Evolutionary conservation across 2,797 vertebrate genomes (phyloP).

Genomic region (Catamblyrhynchus diadema): DNA sequence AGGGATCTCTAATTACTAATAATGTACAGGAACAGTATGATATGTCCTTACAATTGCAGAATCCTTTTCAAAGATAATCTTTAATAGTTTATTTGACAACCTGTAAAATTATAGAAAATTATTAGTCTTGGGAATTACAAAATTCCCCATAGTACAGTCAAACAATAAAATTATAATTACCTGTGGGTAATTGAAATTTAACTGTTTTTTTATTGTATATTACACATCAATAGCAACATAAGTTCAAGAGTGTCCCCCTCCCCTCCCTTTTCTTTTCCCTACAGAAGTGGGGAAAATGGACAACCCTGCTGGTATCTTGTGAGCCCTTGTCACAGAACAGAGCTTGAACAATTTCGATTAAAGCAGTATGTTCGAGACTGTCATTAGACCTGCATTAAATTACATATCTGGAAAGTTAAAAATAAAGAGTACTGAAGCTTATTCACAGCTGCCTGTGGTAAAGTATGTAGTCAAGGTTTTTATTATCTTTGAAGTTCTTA

Average conservation of each 20-base stretch:
- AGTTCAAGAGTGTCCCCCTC: slow-evolving; percentile 75
- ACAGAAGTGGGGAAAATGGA: slow-evolving; percentile 75
- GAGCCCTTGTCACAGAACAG: slow-evolving; percentile 76
- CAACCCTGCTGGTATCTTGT: slow-evolving; percentile 73
- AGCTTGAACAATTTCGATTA: slow-evolving; percentile 79
- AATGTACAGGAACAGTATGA: slow-evolving; percentile 80
- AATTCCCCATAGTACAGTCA: slow-evolving; percentile 81
- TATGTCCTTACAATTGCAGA: slow-evolving; percentile 81
- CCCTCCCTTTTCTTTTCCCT: slow-evolving; percentile 65
- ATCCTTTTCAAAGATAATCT: slow-evolving; percentile 84
- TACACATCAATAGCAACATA: slow-evolving; percentile 82
- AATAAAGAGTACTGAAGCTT: slow-evolving; percentile 76
- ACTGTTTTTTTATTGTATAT: slow-evolving; percentile 84
- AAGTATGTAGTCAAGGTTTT: slow-evolving; percentile 71
- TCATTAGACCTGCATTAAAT: slow-evolving; percentile 81
- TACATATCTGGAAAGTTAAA: slow-evolving; percentile 80
- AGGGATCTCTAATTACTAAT: slow-evolving; percentile 82
- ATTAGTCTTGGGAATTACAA: slow-evolving; percentile 83
- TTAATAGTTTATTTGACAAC: slow-evolving; percentile 86
- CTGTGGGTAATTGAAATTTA: slow-evolving; percentile 85
- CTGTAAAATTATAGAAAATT: slow-evolving; percentile 86
- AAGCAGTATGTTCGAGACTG: slow-evolving; percentile 77
- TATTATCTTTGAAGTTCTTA: slow-evolving; percentile 78
- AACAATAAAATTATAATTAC: slow-evolving; percentile 86
- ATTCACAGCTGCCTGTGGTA: slow-evolving; percentile 70